These are phyloP conservation scores for Mallateleia sp. DNA, from an alignment of 2,888 invertebrate genomes.

Conservation along the genomic window DNA sequence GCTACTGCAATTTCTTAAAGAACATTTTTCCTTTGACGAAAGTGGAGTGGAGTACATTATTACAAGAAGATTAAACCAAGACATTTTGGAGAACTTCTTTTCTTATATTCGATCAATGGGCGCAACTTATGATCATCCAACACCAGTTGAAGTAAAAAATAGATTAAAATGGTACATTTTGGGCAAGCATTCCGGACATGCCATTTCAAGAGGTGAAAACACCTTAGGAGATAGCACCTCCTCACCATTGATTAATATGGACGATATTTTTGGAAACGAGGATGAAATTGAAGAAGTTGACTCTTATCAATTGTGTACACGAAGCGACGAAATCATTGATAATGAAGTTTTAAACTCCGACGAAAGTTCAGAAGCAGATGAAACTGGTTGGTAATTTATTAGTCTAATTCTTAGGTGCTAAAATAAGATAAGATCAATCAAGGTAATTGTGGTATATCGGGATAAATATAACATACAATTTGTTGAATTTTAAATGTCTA, in stretches of 20 bases:
- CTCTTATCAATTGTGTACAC: too few species aligned
- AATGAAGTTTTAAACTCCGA: too few species aligned
- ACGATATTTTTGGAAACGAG: too few species aligned
- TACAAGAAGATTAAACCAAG: conserved; percentile 13
- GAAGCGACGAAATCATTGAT: too few species aligned
- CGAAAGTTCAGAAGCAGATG: too few species aligned
- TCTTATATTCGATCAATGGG: conserved; percentile 11
- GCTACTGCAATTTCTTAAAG: not conserved
- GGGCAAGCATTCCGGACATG: not conserved
- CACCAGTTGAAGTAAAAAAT: conserved; percentile 15
- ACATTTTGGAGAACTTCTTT: conserved; percentile 21
- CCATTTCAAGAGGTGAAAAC: conserved; percentile 17
- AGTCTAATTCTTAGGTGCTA: too few species aligned
- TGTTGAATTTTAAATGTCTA: too few species aligned
- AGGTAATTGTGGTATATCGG: too few species aligned
- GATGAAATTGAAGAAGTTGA: too few species aligned
- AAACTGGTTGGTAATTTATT: too few species aligned
- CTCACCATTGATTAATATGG: not conserved
- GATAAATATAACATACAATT: too few species aligned
- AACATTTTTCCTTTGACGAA: not conserved
- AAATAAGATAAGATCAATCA: too few species aligned
- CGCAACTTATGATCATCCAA: not conserved
- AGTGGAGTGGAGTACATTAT: not conserved
- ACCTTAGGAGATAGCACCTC: conserved; percentile 1
- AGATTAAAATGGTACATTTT: conserved; percentile 13